These are phyloP conservation scores for Scaptomyza flava DNA, from an alignment of 2,888 invertebrate genomes.

Conservation along the genomic window DNA sequence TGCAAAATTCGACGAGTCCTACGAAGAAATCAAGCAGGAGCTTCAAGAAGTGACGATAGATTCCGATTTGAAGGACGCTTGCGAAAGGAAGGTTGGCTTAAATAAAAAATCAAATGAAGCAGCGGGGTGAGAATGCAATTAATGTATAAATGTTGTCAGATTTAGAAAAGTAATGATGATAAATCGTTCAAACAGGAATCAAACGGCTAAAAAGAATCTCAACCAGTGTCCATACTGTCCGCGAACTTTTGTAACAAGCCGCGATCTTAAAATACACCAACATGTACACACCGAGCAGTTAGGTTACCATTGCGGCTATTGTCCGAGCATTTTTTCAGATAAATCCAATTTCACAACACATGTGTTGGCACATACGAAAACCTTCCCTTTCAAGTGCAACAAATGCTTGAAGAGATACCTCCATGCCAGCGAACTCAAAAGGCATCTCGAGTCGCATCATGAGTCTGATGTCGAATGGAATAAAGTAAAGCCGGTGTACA, in stretches of 20 bases:
- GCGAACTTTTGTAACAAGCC: conserved; percentile 6
- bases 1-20: too few species aligned
- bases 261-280: background rate
- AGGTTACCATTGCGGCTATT: background rate
- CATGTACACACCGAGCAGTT: background rate
- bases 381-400: background rate
- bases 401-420: background rate
- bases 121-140: background rate
- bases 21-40: too few species aligned
- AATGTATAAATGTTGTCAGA: background rate
- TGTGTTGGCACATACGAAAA: background rate
- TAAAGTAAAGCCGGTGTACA: background rate
- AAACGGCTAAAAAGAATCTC: background rate
- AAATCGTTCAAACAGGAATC: background rate
- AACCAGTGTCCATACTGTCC: conserved; percentile 34
- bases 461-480: too few species aligned
- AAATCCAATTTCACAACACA: background rate
- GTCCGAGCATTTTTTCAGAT: background rate
- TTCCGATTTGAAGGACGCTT: background rate
- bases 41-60: background rate
- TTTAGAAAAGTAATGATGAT: background rate
- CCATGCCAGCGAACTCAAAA: background rate
- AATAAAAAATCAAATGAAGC: background rate
- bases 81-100: background rate
- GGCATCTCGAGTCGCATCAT: background rate